These are phyloP conservation scores for Nothoprocta pentlandii DNA, from an alignment of 2,113 vertebrate genomes.

Conservation along the genomic window DNA sequence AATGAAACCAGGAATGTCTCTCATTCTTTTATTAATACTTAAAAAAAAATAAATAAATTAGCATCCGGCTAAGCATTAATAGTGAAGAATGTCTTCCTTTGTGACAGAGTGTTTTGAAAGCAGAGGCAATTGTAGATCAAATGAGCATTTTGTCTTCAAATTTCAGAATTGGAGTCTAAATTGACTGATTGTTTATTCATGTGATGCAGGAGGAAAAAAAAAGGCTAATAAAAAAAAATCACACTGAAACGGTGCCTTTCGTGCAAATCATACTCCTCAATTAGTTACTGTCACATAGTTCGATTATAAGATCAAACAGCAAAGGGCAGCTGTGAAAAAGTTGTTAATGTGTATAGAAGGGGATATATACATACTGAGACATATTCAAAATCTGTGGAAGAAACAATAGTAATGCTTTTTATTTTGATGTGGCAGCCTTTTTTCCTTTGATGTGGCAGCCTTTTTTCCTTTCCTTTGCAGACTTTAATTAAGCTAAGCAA, in stretches of 20 bases:
- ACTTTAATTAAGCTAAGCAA: background rate
- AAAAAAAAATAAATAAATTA: conserved; percentile 40
- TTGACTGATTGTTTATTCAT: background rate
- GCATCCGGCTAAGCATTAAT: background rate
- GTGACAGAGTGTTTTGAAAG: conserved; percentile 9
- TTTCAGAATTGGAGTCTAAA: background rate
- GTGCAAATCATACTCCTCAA: background rate
- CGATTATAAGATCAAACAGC: background rate
- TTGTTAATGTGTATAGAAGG: background rate
- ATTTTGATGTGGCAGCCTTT: background rate
- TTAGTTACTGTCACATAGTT: fast-evolving
- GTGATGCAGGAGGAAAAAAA: background rate
- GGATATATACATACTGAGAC: background rate
- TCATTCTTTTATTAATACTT: background rate
- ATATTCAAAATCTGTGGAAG: background rate
- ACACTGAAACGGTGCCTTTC: background rate
- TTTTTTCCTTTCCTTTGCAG: background rate
- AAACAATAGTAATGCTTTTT: background rate
- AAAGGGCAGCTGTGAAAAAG: background rate
- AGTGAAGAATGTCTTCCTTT: conserved; percentile 6
- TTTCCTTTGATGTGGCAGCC: background rate
- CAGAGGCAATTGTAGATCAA: background rate
- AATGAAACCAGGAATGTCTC: conserved; percentile 26
- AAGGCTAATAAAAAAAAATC: background rate
- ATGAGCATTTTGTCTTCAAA: background rate